Evolutionary conservation across 2,888 invertebrate species (phyloP).

Genomic region (Pardosa pseudoannulata): DNA sequence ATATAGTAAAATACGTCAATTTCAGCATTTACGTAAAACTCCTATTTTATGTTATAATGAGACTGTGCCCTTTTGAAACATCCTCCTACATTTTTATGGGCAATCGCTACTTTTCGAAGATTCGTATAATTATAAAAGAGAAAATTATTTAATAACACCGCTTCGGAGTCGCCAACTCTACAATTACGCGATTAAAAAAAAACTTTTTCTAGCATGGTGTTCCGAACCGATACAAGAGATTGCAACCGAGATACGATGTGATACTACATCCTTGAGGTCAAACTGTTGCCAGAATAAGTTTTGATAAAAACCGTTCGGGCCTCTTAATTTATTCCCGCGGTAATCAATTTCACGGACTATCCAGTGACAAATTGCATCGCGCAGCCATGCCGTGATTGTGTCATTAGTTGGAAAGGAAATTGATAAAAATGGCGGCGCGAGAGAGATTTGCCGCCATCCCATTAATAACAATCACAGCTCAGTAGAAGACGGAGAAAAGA

Average conservation of each 20-base stretch:
- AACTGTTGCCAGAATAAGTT: neutral
- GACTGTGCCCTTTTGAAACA: too few species aligned
- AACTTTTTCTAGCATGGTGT: neutral
- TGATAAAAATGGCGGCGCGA: neutral
- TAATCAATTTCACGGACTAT: slow-evolving; percentile 46
- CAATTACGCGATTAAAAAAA: neutral
- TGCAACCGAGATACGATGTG: neutral
- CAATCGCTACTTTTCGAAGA: neutral
- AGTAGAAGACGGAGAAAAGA: too few species aligned
- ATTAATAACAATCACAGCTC: slow-evolving; percentile 9
- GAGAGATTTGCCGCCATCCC: neutral
- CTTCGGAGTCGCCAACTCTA: neutral
- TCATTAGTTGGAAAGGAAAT: slow-evolving; percentile 9
- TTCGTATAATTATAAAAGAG: neutral
- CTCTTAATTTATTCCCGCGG: neutral
- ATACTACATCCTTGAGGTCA: neutral
- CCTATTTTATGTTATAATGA: too few species aligned
- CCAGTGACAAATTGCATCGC: slow-evolving; percentile 49
- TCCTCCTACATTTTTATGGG: neutral
- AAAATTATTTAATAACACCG: neutral
- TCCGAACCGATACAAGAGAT: neutral
- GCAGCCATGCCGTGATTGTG: neutral
- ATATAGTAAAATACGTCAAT: too few species aligned
- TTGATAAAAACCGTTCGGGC: neutral
- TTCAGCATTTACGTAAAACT: too few species aligned